phyloP scores from a whole-genome alignment of 2,888 invertebrate species.

The Acronicta alni region DNA sequence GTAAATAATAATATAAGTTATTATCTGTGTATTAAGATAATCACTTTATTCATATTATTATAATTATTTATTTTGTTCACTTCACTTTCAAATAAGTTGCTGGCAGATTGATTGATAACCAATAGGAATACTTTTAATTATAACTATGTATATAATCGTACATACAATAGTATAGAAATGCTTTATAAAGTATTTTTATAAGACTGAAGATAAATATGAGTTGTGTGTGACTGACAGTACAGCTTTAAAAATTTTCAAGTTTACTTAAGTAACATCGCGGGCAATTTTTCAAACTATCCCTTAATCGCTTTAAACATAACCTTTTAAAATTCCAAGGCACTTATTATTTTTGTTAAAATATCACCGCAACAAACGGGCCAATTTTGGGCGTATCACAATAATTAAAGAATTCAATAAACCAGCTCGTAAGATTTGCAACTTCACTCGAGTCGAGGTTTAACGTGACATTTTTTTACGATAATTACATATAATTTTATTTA shows the following conservation, averaged over 20 bases:
- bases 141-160: too few relatives aligned
- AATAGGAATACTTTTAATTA: slow-evolving; percentile 3
- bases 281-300: slow-evolving; percentile 38
- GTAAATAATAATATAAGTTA: neutral
- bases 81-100: slow-evolving; percentile 4
- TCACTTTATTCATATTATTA: neutral
- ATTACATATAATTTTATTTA: slow-evolving; percentile 75
- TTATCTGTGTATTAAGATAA: slow-evolving; percentile 18
- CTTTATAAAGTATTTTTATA: too few relatives aligned
- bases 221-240: neutral
- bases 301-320: slow-evolving; percentile 46
- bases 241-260: neutral
- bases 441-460: slow-evolving; percentile 43
- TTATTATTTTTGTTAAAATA: slow-evolving; percentile 60
- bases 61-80: neutral
- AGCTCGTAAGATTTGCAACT: slow-evolving; percentile 55
- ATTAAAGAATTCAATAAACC: slow-evolving; percentile 72
- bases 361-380: slow-evolving; percentile 58
- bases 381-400: slow-evolving; percentile 65
- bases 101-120: neutral
- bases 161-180: too few relatives aligned
- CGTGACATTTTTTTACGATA: slow-evolving; percentile 57
- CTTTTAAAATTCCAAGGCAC: slow-evolving; percentile 55
- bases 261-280: slow-evolving; percentile 13
- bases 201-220: neutral